phyloP scores from a whole-genome alignment of 1,140 invertebrate species.

The Drosophila repletoides region DNA sequence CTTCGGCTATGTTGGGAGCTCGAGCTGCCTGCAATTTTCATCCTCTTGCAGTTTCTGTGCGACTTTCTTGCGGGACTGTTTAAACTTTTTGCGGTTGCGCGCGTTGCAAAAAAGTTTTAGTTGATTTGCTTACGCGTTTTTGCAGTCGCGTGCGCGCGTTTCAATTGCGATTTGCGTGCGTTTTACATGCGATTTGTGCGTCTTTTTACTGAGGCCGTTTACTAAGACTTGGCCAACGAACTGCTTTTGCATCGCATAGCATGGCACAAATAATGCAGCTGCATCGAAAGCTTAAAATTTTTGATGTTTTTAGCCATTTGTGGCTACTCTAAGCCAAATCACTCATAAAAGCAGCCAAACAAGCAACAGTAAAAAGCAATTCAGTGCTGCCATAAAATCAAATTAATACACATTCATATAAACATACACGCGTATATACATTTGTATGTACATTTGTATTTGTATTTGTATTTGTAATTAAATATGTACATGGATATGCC shows the following conservation, averaged over 20 bases:
- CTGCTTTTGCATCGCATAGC: slow-evolving; percentile 42
- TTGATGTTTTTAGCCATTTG: slow-evolving; percentile 41
- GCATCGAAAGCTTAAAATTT: slow-evolving; percentile 7
- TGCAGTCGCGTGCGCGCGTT: slow-evolving; percentile 71
- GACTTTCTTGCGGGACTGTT: slow-evolving; percentile 82
- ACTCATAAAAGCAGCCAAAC: slow-evolving; percentile 56
- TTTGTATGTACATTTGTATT: not conserved
- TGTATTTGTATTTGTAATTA: slow-evolving; percentile 15
- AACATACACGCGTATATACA: not conserved
- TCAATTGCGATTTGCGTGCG: slow-evolving; percentile 42
- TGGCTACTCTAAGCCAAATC: slow-evolving; percentile 49
- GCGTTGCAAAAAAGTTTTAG: slow-evolving; percentile 48
- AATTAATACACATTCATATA: slow-evolving; percentile 55
- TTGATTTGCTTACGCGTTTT: slow-evolving; percentile 44
- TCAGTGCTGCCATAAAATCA: slow-evolving; percentile 72
- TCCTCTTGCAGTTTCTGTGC: slow-evolving; percentile 82
- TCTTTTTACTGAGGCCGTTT: slow-evolving; percentile 11
- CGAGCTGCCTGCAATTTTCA: slow-evolving; percentile 74
- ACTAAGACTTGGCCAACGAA: slow-evolving; percentile 49
- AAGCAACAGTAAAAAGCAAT: slow-evolving; percentile 73
- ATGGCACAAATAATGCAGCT: slow-evolving; percentile 23
- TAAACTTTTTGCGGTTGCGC: slow-evolving; percentile 73
- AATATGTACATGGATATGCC: slow-evolving; percentile 37
- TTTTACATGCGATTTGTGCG: slow-evolving; percentile 63
- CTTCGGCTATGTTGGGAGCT: slow-evolving; percentile 39